Base-by-base conservation (phyloP, 2,888 invertebrate species). In the Buathra laborator region DNA sequence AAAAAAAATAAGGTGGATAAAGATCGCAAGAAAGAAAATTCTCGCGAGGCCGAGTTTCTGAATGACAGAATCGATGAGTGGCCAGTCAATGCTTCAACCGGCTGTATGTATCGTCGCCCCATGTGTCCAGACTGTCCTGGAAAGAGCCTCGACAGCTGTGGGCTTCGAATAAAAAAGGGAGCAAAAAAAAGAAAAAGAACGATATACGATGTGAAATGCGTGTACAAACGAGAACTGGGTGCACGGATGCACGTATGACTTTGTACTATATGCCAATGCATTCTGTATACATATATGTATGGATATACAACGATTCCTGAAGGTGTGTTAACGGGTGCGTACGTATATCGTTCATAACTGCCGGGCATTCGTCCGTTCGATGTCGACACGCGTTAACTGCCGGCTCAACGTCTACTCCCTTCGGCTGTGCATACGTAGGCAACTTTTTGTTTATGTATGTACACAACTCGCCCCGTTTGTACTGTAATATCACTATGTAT, bases 21-120 rank as follows among this genome's bases (percentile, higher is more conserved):
- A 71, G 79, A 71, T 79, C 51, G 70, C 14, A 32, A 62, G 32
- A 79, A 70, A 64, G 59, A 44, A 48, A 79, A 70, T 48, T 51
- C n/a, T 62, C 32, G 62, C 62, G 62, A 14, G 62, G 62, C 16
- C 48, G 59, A 70, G 62, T 79, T 53, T 29, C 48, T 37, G 74
- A 53, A 72, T 82, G 81, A 84, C 83, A 84, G 84, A 72, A 79
- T 72, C 68, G 88, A 79, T 62, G 85, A 80, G 84, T 75, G 83
- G 81, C 76, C 85, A 75, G 78, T 77, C 46, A 16, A 78, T 56
- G 68, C 79, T 79, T 83, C 44, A 43, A 43, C 43, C 29, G 66
- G 76, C 37, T 51, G 44, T 51, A 14, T n/a, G n/a, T 32, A n/a
- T 12, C 71, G 82, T 77, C 82, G 62, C 32, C 62, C 62, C 51